Conservation (phyloP, 2,797 vertebrate species). For the Neosilurus hyrtlii region DNA sequence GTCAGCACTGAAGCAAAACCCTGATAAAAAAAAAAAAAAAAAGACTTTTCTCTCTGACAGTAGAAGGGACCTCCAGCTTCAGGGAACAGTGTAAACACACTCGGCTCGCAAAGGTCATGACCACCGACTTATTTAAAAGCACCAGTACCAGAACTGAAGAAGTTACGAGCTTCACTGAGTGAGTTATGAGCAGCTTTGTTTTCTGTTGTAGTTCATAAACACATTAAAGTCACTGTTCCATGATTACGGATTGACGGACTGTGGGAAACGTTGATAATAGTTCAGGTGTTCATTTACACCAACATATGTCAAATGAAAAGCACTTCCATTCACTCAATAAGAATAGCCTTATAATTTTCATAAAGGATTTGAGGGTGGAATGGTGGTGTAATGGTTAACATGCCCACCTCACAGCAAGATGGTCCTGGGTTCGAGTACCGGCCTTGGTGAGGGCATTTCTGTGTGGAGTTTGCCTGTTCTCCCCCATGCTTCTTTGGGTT, state of each 20-base stretch:
- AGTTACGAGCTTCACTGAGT: background rate
- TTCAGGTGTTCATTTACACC: constrained; percentile 59
- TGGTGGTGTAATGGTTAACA: too few species aligned
- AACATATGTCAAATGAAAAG: background rate
- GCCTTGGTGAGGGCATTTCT: too few species aligned
- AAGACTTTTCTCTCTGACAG: background rate
- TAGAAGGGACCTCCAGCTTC: background rate
- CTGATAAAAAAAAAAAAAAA: background rate
- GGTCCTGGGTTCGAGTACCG: too few species aligned
- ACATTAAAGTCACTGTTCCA: constrained; percentile 21
- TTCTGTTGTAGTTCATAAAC: constrained; percentile 10
- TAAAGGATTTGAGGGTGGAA: too few species aligned
- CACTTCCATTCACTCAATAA: too few species aligned
- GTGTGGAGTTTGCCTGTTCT: too few species aligned
- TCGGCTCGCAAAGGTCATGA: background rate
- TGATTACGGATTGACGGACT: constrained; percentile 2
- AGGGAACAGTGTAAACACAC: background rate
- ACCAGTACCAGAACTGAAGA: background rate
- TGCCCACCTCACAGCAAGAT: too few species aligned
- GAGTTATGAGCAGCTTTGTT: constrained; percentile 1
- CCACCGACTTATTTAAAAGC: background rate
- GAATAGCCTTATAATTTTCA: too few species aligned
- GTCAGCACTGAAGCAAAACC: background rate
- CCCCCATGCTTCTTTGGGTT: too few species aligned
- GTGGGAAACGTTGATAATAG: constrained; percentile 70